Evolutionary conservation across 2,113 vertebrate species (phyloP).

Genomic region (Cheilinus undulatus): DNA sequence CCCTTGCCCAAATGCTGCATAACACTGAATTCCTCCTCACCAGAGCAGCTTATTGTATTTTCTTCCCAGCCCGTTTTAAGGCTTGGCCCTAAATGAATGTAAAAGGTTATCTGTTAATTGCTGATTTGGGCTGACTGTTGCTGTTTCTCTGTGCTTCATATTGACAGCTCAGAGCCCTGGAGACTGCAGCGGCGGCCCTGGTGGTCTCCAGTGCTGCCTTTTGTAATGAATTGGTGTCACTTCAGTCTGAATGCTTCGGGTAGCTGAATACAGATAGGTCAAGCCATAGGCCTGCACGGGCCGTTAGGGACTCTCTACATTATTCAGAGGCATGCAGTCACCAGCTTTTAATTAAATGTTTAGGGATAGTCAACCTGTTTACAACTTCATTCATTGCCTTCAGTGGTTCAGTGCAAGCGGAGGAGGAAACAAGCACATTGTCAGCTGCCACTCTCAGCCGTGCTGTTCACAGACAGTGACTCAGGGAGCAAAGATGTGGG

Average conservation of each 20-base stretch:
- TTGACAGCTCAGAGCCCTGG: constrained; percentile 36
- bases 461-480: constrained; percentile 27
- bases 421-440: constrained; percentile 36
- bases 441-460: constrained; percentile 35
- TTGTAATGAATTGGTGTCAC: constrained; percentile 45
- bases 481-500: constrained; percentile 14
- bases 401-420: constrained; percentile 21
- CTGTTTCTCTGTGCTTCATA: constrained; percentile 18
- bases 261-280: constrained; percentile 28
- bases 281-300: not conserved
- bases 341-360: constrained; percentile 65
- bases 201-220: constrained; percentile 9
- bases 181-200: constrained; percentile 16
- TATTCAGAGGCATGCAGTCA: constrained; percentile 42
- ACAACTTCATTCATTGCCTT: constrained; percentile 36
- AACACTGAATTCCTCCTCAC: no score
- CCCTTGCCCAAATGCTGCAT: not conserved
- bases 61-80: constrained; percentile 8
- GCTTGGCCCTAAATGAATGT: constrained; percentile 11
- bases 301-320: constrained; percentile 25
- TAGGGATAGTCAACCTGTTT: constrained; percentile 55
- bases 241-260: constrained; percentile 33
- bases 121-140: constrained; percentile 19
- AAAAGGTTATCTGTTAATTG: constrained; percentile 49
- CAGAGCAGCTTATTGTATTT: not conserved